Percentiles rank a stretch among this genome's conserved stretches.
phyloP scores from a whole-genome alignment of 2,797 vertebrate species.

The Urosaurus nigricauda region DNA sequence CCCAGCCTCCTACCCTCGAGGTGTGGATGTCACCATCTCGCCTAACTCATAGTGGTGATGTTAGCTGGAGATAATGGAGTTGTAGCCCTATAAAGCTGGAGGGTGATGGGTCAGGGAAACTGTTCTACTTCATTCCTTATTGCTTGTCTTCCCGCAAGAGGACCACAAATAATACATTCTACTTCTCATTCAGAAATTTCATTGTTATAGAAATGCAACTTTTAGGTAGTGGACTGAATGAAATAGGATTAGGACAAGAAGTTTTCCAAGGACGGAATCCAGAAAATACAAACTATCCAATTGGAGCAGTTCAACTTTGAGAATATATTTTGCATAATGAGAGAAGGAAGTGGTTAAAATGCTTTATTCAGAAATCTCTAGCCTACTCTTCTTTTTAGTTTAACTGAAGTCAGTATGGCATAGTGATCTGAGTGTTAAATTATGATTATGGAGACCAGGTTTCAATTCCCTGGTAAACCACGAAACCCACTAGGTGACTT shows the following conservation, averaged over 20 bases:
- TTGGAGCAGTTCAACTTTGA: not conserved
- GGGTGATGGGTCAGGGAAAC: too few relatives aligned
- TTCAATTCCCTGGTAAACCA: too few relatives aligned
- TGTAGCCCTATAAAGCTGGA: too few relatives aligned
- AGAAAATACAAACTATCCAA: not conserved
- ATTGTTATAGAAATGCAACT: not conserved
- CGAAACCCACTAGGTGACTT: too few relatives aligned
- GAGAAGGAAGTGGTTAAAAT: not conserved
- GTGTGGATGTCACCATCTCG: too few relatives aligned
- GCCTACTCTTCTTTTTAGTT: not conserved
- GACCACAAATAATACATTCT: not conserved
- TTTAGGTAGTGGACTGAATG: not conserved
- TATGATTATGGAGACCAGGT: too few relatives aligned
- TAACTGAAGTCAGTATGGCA: not conserved
- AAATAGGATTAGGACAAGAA: not conserved
- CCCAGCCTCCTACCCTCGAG: too few relatives aligned
- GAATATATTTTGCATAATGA: not conserved
- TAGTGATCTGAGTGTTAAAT: too few relatives aligned
- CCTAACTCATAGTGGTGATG: too few relatives aligned
- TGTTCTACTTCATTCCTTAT: not conserved
- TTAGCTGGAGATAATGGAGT: too few relatives aligned
- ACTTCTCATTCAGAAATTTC: not conserved
- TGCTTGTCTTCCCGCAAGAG: not conserved
- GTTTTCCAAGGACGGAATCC: not conserved
- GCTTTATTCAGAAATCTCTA: not conserved